These are phyloP conservation scores for Oxygymnocypris stewartii DNA, from an alignment of 2,113 vertebrate genomes.

Conservation along the genomic window DNA sequence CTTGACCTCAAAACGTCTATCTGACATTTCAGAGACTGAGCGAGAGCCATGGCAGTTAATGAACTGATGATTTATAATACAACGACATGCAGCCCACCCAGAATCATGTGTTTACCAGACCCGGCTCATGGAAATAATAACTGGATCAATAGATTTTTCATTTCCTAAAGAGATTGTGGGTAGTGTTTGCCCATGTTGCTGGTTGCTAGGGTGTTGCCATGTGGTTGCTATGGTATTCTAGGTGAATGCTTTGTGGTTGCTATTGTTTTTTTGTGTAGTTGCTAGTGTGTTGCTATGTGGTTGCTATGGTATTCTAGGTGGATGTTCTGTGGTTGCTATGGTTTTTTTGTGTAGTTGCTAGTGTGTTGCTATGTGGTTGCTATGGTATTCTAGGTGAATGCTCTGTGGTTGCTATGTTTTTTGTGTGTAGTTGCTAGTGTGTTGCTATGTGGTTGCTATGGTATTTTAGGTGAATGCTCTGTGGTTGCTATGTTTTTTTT, in stretches of 20 bases:
- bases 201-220: neutral
- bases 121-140: neutral
- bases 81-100: conserved; percentile 38
- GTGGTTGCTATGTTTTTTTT: too few species aligned
- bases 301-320: neutral
- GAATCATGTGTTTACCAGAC: conserved; percentile 27
- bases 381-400: too few species aligned
- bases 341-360: too few species aligned
- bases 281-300: neutral
- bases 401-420: too few species aligned
- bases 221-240: neutral
- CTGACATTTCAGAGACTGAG: conserved; percentile 4
- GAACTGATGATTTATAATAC: conserved; percentile 55
- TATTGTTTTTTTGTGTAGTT: neutral
- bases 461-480: too few species aligned
- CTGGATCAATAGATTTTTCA: neutral
- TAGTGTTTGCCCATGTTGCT: neutral
- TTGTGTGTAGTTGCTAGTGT: too few species aligned
- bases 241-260: neutral
- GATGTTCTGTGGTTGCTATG: too few species aligned
- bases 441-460: too few species aligned
- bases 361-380: too few species aligned
- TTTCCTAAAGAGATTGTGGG: neutral
- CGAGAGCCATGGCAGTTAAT: conserved; percentile 40
- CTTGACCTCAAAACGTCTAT: conserved; percentile 20